Conservation (phyloP, 2,113 vertebrate species). For the Ellobius talpinus region DNA sequence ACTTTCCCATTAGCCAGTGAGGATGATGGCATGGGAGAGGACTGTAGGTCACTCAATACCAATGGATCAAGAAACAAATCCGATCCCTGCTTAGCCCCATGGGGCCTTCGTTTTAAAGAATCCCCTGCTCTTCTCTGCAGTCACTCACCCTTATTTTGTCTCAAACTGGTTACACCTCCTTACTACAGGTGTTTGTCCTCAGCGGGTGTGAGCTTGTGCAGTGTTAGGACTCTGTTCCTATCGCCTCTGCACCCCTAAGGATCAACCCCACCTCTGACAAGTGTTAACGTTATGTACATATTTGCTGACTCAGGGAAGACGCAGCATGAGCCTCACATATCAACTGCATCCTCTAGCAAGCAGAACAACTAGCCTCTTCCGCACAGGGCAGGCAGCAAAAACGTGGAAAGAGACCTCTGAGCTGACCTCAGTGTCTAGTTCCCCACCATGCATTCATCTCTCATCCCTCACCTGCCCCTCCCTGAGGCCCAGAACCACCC, state of each 20-base stretch:
- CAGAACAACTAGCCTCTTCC: constrained; percentile 34
- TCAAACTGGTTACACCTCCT: not conserved
- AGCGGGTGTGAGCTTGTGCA: not conserved
- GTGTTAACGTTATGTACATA: not conserved
- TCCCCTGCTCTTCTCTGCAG: not conserved
- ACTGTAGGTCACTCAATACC: not conserved
- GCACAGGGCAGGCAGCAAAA: not conserved
- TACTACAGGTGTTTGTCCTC: constrained; percentile 18
- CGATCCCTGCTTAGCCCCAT: not conserved
- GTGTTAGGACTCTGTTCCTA: not conserved
- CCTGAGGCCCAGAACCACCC: not conserved
- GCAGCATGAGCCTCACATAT: not conserved
- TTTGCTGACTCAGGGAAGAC: constrained; percentile 71
- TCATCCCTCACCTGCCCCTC: not conserved
- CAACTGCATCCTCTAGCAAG: not conserved
- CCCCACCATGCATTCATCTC: not conserved
- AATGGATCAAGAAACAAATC: not conserved
- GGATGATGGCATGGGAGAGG: not conserved
- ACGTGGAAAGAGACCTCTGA: constrained; percentile 5
- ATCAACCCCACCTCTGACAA: not conserved
- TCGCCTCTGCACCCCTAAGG: not conserved
- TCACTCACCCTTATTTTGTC: not conserved
- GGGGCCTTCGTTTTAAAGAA: not conserved
- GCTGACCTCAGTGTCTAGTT: not conserved
- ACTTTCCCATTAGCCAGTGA: not conserved